Evolutionary conservation across 1,140 invertebrate species (phyloP), one percentile per base, ranked within the genome.

Genomic region (Helicoverpa zea): DNA sequence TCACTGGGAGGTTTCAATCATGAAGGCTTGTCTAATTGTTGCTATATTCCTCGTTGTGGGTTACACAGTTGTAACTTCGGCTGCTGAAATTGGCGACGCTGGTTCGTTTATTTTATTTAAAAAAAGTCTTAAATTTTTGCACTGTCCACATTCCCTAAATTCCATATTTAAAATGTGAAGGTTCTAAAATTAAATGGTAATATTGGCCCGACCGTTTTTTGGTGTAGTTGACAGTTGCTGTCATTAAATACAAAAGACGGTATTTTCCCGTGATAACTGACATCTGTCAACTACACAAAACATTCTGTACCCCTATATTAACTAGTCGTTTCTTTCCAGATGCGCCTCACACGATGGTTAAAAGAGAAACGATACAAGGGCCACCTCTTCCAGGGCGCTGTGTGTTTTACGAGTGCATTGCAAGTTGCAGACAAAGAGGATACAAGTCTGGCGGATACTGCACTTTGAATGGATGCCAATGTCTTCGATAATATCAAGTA

Each of bases 401-500:
- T 61, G 70, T 91, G 1, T 94, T 92, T 78, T 94, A 86, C 64
- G 86, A 92, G 58, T 94, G 92, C 83, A 92, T 88, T 23, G 86
- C 84, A 2, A 84, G 72, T 11, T 94, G 92, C 74, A 89, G 76
- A 58, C 84, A 82, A 35, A 77, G 81, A 14, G 89, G 92, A 0
- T 83, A 89, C 63, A 84, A 68, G 18, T 84, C 70, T 0, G 91
- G 92, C 0, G 92, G 92, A 3, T 89, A 89, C 66, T 92, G 92
- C 78, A 92, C 91, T 7, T 87, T 92, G 12, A 90, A 82, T 79
- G 92, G 91, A 80, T 94, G 92, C 47, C 84, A 88, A 73, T 94
- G 92, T 78, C 56, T 90, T 12, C 70, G 81, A 61, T 85, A 84
- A 30, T 72, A 30, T 72, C 10, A 11, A 16, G 16, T 30, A 51